phyloP scores from a whole-genome alignment of 2,797 vertebrate genomes.

The Basileuterus tristriatus region DNA sequence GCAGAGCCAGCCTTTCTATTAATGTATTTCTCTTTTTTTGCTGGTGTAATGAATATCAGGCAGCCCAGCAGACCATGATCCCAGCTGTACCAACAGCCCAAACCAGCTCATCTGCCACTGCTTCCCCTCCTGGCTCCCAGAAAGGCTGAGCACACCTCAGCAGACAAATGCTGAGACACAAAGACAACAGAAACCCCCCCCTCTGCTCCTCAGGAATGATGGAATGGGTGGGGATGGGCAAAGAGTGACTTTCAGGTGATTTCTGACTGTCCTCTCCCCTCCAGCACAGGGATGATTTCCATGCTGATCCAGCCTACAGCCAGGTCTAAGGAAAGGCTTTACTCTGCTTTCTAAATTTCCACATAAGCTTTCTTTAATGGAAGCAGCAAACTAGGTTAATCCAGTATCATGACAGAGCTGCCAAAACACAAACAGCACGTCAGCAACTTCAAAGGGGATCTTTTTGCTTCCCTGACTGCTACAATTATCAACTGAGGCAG shows the following conservation, averaged over 20 bases:
- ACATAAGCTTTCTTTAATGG: not conserved
- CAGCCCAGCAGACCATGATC: not conserved
- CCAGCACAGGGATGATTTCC: not conserved
- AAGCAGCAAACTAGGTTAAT: conserved; percentile 14
- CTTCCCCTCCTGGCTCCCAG: not conserved
- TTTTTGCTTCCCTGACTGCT: not conserved
- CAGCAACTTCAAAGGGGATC: not conserved
- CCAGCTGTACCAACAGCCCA: not conserved
- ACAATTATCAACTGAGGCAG: not conserved
- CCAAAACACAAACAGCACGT: not conserved
- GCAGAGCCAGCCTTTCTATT: not conserved
- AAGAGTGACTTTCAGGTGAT: not conserved
- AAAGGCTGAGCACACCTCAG: not conserved
- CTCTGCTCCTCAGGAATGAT: not conserved
- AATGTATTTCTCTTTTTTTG: not conserved
- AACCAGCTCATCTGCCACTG: not conserved
- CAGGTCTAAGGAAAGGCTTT: not conserved
- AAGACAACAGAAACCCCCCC: not conserved
- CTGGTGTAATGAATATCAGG: not conserved
- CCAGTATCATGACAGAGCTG: not conserved
- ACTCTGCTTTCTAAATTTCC: not conserved
- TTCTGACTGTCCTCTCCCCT: not conserved
- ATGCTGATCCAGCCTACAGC: not conserved
- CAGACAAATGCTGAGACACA: not conserved
- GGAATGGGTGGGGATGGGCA: not conserved